Percentiles rank a stretch among this genome's conserved stretches.
Evolutionary conservation across 1,140 invertebrate species (phyloP).

Genomic region (Drosophila nasuta): DNA sequence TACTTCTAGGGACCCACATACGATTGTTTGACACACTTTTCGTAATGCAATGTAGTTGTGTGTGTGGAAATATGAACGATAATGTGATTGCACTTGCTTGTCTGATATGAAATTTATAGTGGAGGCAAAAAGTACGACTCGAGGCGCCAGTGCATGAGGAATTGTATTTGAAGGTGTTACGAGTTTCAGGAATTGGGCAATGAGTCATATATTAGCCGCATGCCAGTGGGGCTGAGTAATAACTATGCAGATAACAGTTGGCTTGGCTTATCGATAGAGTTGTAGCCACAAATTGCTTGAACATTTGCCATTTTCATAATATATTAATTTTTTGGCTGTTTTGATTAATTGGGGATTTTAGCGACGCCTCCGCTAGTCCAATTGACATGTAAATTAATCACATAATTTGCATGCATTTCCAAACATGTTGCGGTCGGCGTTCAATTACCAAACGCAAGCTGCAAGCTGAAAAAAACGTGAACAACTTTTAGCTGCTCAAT

Average conservation of each 20-base stretch:
- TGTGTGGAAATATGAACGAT: constrained; percentile 38
- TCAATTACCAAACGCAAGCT: constrained; percentile 28
- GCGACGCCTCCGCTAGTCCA: constrained; percentile 13
- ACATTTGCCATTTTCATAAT: constrained; percentile 24
- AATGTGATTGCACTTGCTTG: constrained; percentile 33
- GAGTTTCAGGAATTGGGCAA: constrained; percentile 20
- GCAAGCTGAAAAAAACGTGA: constrained; percentile 29
- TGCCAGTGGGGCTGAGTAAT: constrained; percentile 16
- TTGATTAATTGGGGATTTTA: constrained; percentile 42
- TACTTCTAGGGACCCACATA: constrained; percentile 32
- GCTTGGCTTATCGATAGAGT: constrained; percentile 20
- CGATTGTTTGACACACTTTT: constrained; percentile 48
- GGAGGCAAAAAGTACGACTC: background rate
- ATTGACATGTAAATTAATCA: constrained; percentile 53
- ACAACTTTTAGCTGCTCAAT: constrained; percentile 31
- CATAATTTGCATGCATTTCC: constrained; percentile 47
- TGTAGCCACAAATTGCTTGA: constrained; percentile 18
- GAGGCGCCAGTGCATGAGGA: constrained; percentile 37
- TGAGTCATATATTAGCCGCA: constrained; percentile 45
- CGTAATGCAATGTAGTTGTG: constrained; percentile 28
- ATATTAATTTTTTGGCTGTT: background rate
- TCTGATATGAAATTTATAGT: constrained; percentile 44
- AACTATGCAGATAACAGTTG: background rate
- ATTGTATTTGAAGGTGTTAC: constrained; percentile 6
- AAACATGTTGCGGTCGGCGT: constrained; percentile 37